A percentile compares a stretch with the other conserved stretches of the same genome.
These are phyloP conservation scores for Phocoena sinus DNA, from an alignment of 2,113 vertebrate species.

Conservation along the genomic window DNA sequence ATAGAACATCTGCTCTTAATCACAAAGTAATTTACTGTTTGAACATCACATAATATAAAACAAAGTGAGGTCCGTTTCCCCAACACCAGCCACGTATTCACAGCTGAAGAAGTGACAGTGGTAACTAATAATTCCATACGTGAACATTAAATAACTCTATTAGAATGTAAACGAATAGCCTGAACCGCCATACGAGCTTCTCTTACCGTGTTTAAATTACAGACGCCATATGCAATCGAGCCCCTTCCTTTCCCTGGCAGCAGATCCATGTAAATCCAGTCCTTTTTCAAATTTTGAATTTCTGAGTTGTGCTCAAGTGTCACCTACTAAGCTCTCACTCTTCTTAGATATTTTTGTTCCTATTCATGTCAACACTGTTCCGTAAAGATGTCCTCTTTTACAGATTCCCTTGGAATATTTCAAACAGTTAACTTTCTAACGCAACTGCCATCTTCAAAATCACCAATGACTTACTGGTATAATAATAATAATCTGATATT, in stretches of 20 bases:
- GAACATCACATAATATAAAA: constrained; percentile 75
- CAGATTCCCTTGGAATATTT: background rate
- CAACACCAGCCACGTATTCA: constrained; percentile 73
- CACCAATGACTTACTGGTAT: constrained; percentile 54
- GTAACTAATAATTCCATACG: constrained; percentile 75
- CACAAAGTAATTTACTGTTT: constrained; percentile 75
- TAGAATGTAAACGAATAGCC: constrained; percentile 74
- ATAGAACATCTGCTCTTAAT: constrained; percentile 78
- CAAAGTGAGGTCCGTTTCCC: constrained; percentile 78
- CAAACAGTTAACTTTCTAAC: background rate
- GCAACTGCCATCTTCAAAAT: constrained; percentile 26
- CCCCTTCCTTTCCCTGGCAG: background rate
- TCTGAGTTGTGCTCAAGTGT: background rate
- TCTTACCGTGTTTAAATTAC: constrained; percentile 17
- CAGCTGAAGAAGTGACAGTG: constrained; percentile 75
- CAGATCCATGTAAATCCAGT: background rate
- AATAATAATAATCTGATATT: background rate
- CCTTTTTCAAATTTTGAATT: background rate
- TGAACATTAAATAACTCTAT: constrained; percentile 84
- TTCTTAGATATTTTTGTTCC: constrained; percentile 11
- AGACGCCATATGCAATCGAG: background rate
- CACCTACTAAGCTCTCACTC: background rate
- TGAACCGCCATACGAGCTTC: constrained; percentile 64
- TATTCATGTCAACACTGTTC: constrained; percentile 19
- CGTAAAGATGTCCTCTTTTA: background rate